Base-by-base conservation (phyloP, 2,888 invertebrate genomes). In the Drosophila koepferae region DNA sequence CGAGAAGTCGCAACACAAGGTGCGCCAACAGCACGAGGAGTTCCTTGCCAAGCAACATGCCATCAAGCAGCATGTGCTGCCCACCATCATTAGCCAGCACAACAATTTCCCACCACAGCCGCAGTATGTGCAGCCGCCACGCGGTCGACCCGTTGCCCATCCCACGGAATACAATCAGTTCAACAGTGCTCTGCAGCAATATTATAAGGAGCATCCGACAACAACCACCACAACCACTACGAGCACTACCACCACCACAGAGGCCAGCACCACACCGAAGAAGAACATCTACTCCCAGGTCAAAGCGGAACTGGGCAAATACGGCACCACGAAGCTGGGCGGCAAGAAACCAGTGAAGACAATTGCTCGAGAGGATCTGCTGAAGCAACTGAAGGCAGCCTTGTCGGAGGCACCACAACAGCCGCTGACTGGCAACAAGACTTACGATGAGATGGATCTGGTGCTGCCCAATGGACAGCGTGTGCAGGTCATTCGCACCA, bases 1-100 rank as follows among this genome's bases (percentile, higher is more conserved):
- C 81, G 95, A 97, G 80, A 96, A 96, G 81, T 96, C 96, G 49
- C 95, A 96, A 86, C 96, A 96, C 85, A 97, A 97, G 89, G 95
- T 96, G 0, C 95, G 96, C 75, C 95, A 95, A 81, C 94, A 96
- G 36, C 96, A 97, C 78, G 95, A 95, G 77, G 95, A 96, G 67
- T 96, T 96, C 86, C 82, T 96, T 0, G 95, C 94, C 77, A 95
- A 95, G 77, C 97, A 97, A 90, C 95, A 96, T 7, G 95, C 95
- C 34, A 95, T 95, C 63, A 95, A 94, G 76, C 91, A 92, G 31
- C 91, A 92, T 20, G 83, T 91, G 65, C 92, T 90, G 54, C 91
- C 91, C 38, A 90, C 91, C 6, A 82, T 91, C 54, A 80, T 94
- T 92, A 89, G 93, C 92, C 82, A 94, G 66, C 93, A 91, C 36